Conservation (phyloP, 2,888 invertebrate genomes). For the Reticulitermes lucifugus region DNA sequence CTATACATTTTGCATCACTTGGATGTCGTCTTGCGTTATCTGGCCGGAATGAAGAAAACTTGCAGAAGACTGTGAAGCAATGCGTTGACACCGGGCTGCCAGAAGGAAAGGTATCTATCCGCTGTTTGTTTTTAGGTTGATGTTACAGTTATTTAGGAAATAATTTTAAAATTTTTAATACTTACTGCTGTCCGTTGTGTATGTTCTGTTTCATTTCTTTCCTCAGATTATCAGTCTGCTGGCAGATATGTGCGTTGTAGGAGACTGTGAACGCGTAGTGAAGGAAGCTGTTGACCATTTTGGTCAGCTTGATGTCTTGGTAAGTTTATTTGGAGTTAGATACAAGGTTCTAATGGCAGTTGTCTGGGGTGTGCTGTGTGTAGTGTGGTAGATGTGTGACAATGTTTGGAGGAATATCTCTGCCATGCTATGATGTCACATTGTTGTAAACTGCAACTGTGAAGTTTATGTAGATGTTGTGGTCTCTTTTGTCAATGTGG, state of each 20-base stretch:
- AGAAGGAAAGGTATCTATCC: slow-evolving; percentile 42
- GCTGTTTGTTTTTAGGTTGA: too few relatives aligned
- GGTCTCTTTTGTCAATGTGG: not conserved
- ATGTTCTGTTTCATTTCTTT: not conserved
- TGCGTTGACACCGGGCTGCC: slow-evolving; percentile 48
- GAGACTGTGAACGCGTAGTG: slow-evolving; percentile 56
- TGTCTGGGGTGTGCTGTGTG: too few relatives aligned
- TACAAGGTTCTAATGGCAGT: too few relatives aligned
- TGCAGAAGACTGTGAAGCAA: slow-evolving; percentile 57
- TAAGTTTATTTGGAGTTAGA: slow-evolving; percentile 56
- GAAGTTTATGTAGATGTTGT: too few relatives aligned
- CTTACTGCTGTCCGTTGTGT: not conserved
- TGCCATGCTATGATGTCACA: too few relatives aligned
- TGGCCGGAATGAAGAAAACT: slow-evolving; percentile 62
- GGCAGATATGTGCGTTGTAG: slow-evolving; percentile 42
- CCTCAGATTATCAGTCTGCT: slow-evolving; percentile 39
- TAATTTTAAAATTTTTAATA: not conserved
- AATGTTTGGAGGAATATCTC: too few relatives aligned
- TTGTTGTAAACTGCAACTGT: too few relatives aligned
- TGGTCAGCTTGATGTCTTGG: slow-evolving; percentile 60
- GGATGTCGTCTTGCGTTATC: slow-evolving; percentile 62
- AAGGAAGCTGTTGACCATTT: slow-evolving; percentile 58
- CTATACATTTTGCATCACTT: slow-evolving; percentile 62
- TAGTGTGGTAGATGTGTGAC: too few relatives aligned
- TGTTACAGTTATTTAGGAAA: not conserved